These are phyloP conservation scores for Prionailurus viverrinus DNA, from an alignment of 2,113 vertebrate species.

Conservation along the genomic window DNA sequence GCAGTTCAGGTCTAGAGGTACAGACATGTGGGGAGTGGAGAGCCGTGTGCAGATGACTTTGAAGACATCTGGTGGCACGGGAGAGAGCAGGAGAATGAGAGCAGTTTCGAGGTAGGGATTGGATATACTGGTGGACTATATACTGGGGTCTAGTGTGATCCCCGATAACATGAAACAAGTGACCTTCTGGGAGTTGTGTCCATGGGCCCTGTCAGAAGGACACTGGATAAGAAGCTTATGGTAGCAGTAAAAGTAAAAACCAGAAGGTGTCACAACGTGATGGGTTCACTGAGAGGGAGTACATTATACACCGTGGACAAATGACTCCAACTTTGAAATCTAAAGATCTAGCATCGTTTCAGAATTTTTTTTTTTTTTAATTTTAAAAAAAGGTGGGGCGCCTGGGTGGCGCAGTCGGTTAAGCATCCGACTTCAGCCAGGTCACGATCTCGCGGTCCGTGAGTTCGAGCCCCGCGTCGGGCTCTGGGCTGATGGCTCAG, in stretches of 20 bases:
- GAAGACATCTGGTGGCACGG: not conserved
- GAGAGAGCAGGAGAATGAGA: too few relatives aligned
- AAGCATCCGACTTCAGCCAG: too few relatives aligned
- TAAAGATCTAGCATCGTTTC: not conserved
- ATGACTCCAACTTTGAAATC: not conserved
- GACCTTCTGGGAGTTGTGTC: not conserved
- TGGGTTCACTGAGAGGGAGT: not conserved
- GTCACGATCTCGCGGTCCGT: too few relatives aligned
- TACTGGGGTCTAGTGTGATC: not conserved
- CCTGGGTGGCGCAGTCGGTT: too few relatives aligned
- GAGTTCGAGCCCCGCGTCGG: too few relatives aligned
- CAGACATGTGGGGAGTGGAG: not conserved
- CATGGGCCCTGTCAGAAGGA: not conserved
- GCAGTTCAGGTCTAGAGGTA: not conserved
- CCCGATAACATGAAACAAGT: not conserved
- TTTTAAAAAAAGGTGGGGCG: slow-evolving; percentile 70
- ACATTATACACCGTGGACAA: not conserved
- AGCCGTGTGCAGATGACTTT: not conserved
- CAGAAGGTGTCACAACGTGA: not conserved
- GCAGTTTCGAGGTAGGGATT: not conserved
- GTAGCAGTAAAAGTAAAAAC: not conserved
- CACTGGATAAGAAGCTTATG: not conserved
- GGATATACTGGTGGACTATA: not conserved
- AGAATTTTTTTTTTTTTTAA: not conserved
- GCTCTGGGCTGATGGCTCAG: too few relatives aligned